These are phyloP conservation scores for Hepsetus odoe DNA, from an alignment of 2,113 vertebrate species.

Conservation along the genomic window DNA sequence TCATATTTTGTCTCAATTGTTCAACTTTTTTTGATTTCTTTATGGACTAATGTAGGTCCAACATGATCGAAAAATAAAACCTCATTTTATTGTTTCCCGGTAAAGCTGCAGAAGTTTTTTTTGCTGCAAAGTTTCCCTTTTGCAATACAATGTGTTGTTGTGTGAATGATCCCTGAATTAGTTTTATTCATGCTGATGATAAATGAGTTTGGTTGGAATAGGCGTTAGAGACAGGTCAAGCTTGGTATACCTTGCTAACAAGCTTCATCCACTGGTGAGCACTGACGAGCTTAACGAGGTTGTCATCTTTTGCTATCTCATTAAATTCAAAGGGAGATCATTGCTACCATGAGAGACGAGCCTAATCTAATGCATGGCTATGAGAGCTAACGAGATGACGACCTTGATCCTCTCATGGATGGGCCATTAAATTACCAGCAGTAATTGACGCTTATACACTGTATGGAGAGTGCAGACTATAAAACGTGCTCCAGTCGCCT, in stretches of 20 bases:
- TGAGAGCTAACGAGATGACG: constrained; percentile 20
- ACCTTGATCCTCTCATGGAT: not conserved
- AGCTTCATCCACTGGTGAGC: not conserved
- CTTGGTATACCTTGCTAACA: constrained; percentile 5
- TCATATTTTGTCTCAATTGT: too few relatives aligned
- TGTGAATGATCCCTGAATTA: too few relatives aligned
- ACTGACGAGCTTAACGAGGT: constrained; percentile 2
- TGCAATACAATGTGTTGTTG: too few relatives aligned
- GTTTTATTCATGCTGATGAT: not conserved
- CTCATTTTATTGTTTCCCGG: too few relatives aligned
- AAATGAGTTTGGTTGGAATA: not conserved
- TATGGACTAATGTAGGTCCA: too few relatives aligned
- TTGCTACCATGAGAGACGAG: not conserved
- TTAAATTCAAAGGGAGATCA: constrained; percentile 33
- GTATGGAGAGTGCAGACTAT: not conserved
- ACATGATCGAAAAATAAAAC: too few relatives aligned
- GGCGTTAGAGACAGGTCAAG: not conserved
- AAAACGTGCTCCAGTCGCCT: not conserved
- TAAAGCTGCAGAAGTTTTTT: too few relatives aligned
- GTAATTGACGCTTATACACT: constrained; percentile 10
- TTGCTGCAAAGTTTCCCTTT: too few relatives aligned
- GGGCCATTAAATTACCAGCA: not conserved
- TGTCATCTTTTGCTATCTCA: constrained; percentile 26
- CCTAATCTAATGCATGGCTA: constrained; percentile 12
- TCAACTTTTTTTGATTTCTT: too few relatives aligned